phyloP scores from a whole-genome alignment of 2,113 vertebrate species.

The Apodemus speciosus region DNA sequence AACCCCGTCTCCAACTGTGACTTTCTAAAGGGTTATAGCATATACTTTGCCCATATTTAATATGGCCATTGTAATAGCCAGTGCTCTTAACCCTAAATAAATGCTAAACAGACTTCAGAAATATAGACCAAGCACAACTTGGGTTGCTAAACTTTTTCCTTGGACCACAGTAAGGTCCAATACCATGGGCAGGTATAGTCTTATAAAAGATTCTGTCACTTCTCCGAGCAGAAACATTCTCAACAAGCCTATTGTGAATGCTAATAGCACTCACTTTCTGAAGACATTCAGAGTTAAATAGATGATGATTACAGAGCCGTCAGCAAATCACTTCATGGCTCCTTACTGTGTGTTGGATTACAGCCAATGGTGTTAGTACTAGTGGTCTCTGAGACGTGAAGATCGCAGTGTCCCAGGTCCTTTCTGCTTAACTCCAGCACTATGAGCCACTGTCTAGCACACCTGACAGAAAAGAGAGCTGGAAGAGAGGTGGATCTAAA shows the following conservation, averaged over 20 bases:
- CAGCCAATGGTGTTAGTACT: not conserved
- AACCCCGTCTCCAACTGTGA: not conserved
- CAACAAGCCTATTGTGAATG: too few species aligned
- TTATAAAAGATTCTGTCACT: not conserved
- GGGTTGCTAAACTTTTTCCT: not conserved
- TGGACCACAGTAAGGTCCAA: rapidly evolving
- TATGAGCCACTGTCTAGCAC: too few species aligned
- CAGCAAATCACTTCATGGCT: not conserved
- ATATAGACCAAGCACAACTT: not conserved
- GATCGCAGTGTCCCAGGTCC: not conserved
- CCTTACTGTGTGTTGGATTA: not conserved
- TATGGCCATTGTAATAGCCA: not conserved
- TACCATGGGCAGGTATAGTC: not conserved
- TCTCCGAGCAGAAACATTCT: not conserved
- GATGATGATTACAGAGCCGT: not conserved
- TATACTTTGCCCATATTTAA: not conserved
- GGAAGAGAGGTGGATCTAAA: not conserved
- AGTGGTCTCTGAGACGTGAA: not conserved
- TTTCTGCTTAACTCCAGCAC: not conserved
- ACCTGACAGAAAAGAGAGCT: not conserved
- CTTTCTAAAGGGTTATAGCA: not conserved
- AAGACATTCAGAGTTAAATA: not conserved
- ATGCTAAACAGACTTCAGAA: not conserved
- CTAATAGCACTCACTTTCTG: too few species aligned
- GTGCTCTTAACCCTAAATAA: not conserved